Evolutionary conservation across 2,113 vertebrate species (phyloP), one percentile per base, ranked within the genome.

Genomic region (Aptenodytes forsteri): DNA sequence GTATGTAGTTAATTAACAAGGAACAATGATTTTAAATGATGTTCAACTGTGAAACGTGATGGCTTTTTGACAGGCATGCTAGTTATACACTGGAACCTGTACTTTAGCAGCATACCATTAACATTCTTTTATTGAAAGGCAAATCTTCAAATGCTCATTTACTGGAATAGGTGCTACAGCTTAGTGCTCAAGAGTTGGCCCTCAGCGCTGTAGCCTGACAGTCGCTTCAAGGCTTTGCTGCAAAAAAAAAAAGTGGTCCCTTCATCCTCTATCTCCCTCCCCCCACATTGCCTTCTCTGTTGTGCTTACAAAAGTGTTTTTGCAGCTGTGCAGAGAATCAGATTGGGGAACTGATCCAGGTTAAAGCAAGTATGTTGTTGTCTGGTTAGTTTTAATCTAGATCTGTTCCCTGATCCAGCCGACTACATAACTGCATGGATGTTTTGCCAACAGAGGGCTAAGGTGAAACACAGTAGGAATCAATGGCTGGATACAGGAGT

Each of bases 321-420:
- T 93, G 77, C 73, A 96, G 89, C 91, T 91, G 84, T 79, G 81
- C 52, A 54, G 86, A 66, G 49, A 91, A 92, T 95, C 76, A 94
- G 87, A 81, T 21, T 54, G 71, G 89, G 83, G 67, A 95, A 40
- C 65, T 55, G 65, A 67, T 97, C 40, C 65, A 94, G 87, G 34
- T 89, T 89, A 79, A 84, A 89, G 87, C 73, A 89, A 93, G 47
- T 84, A 75, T 6, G 1, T 93, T 91, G 87, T 92, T 96, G 87
- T 93, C 87, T 87, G 69, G 61, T 91, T 87, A 87, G 83, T 93
- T 93, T 91, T 94, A 79, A 93, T 96, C 77, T 94, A 89, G 81
- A 93, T 94, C 42, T 89, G n/a, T 83, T 90, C 89, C 78, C 76
- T 92, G 80, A 94, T 95, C 82, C 70, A 94, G 7, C 61, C 64